phyloP scores from a whole-genome alignment of 2,888 invertebrate species.

The Orchesella flavescens region DNA sequence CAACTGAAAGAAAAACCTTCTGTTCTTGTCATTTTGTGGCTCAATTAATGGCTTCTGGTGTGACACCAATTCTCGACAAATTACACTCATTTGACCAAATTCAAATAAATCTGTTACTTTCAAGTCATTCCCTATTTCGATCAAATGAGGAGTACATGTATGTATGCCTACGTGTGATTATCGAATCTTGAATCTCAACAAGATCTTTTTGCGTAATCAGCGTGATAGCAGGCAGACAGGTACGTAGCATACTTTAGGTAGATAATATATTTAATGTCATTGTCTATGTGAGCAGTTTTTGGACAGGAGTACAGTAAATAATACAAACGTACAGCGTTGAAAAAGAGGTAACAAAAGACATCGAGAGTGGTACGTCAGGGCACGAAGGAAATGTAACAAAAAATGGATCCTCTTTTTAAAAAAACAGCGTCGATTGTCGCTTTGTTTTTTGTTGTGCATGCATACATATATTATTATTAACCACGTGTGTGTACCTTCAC shows the following conservation, averaged over 20 bases:
- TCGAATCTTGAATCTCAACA: no score
- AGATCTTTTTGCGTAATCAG: not conserved
- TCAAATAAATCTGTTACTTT: no score
- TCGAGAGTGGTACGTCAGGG: slow-evolving; percentile 32
- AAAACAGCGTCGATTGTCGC: not conserved
- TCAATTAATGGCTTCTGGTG: not conserved
- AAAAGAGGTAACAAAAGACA: not conserved
- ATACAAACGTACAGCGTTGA: not conserved
- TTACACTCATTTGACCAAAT: no score
- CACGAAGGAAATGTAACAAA: slow-evolving; percentile 33
- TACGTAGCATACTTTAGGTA: not conserved
- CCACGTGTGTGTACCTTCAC: no score
- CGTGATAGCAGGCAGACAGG: not conserved
- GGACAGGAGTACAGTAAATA: not conserved
- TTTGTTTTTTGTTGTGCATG: no score
- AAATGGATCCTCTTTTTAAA: slow-evolving; percentile 35
- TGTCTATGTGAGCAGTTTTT: not conserved
- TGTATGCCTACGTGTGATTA: no score
- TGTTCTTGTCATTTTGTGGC: not conserved
- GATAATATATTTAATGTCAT: not conserved
- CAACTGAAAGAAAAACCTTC: not conserved
- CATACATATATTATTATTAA: no score
- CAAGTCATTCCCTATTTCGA: no score
- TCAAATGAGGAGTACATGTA: no score
- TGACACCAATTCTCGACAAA: not conserved